phyloP scores from a whole-genome alignment of 2,888 invertebrate species.

The Plutella xylostella region DNA sequence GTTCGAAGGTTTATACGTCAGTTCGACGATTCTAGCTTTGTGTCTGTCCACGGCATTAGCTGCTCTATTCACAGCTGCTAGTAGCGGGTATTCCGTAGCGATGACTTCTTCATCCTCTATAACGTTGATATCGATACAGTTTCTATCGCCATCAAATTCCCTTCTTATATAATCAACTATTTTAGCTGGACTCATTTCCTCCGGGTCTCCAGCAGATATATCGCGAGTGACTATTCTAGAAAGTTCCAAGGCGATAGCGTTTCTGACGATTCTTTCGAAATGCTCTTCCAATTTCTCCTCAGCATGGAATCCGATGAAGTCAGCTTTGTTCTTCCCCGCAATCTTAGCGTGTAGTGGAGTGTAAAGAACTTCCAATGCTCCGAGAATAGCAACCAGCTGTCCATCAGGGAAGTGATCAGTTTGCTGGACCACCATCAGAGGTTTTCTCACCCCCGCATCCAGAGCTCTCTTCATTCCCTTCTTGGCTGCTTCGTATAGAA shows the following conservation, averaged over 20 bases:
- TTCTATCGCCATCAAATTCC: conserved; percentile 69
- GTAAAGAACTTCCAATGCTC: conserved; percentile 89
- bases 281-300: conserved; percentile 65
- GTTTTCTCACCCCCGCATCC: conserved; percentile 84
- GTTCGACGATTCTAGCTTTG: conserved; percentile 69
- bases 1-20: conserved; percentile 75
- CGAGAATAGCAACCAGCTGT: conserved; percentile 84
- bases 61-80: conserved; percentile 80
- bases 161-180: conserved; percentile 81
- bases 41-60: conserved; percentile 76
- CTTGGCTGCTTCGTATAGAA: conserved; percentile 75
- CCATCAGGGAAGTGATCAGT: conserved; percentile 77
- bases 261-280: conserved; percentile 67
- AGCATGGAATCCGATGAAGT: conserved; percentile 72
- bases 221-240: conserved; percentile 69
- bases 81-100: conserved; percentile 80
- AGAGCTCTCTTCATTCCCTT: conserved; percentile 84
- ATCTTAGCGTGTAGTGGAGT: conserved; percentile 76
- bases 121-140: conserved; percentile 73
- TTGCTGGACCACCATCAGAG: conserved; percentile 80
- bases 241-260: conserved; percentile 74
- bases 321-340: conserved; percentile 69
- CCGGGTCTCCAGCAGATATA: conserved; percentile 84
- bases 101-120: conserved; percentile 72
- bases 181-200: conserved; percentile 85